Conservation (phyloP, 1,140 invertebrate species). For the Drosophila lini region DNA sequence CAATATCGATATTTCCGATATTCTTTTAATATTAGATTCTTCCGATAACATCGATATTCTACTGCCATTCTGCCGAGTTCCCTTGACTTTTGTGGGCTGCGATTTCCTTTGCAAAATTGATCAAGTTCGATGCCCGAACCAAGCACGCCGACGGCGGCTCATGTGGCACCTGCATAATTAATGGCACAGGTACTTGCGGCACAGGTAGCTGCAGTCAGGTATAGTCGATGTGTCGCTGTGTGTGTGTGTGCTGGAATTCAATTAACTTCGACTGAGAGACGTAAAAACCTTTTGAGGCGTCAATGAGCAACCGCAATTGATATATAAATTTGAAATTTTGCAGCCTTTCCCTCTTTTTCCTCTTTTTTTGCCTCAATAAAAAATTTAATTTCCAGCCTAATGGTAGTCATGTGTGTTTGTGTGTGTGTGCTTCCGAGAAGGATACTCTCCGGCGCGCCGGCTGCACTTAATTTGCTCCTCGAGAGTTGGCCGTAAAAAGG, state of each 20-base stretch:
- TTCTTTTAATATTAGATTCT: no score
- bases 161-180: slow-evolving; percentile 37
- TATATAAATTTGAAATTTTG: slow-evolving; percentile 57
- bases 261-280: slow-evolving; percentile 34
- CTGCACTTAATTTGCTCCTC: slow-evolving; percentile 73
- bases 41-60: background rate
- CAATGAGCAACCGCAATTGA: slow-evolving; percentile 55
- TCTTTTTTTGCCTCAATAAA: slow-evolving; percentile 47
- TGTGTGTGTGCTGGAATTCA: slow-evolving; percentile 33
- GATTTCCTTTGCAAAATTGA: slow-evolving; percentile 3
- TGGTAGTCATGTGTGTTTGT: slow-evolving; percentile 65
- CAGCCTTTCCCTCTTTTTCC: slow-evolving; percentile 22
- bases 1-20: no score
- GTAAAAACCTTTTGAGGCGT: slow-evolving; percentile 22
- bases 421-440: slow-evolving; percentile 22
- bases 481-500: slow-evolving; percentile 65
- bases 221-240: background rate
- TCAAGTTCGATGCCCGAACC: slow-evolving; percentile 10
- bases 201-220: background rate
- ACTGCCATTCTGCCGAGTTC: background rate
- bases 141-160: slow-evolving; percentile 3
- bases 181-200: slow-evolving; percentile 5
- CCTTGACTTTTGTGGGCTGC: slow-evolving; percentile 1
- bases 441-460: slow-evolving; percentile 45
- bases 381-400: slow-evolving; percentile 75